Evolutionary conservation across 2,797 vertebrate species (phyloP).

Genomic region (Eospalax fontanierii): DNA sequence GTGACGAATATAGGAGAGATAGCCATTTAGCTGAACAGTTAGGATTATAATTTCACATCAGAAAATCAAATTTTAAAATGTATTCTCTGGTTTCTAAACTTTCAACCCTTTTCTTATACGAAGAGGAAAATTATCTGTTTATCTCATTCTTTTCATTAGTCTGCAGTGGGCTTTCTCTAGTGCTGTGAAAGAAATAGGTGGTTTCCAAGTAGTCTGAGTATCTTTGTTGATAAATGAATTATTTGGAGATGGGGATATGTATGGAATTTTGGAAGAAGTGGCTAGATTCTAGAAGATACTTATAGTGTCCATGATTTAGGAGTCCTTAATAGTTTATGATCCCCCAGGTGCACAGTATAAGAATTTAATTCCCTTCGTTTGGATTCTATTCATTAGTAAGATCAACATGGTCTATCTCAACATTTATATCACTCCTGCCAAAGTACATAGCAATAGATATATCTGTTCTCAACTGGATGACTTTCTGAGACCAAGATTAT

Average conservation of each 20-base stretch:
- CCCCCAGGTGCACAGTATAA: background rate
- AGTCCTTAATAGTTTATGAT: constrained; percentile 9
- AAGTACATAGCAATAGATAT: constrained; percentile 32
- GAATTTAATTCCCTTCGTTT: constrained; percentile 49
- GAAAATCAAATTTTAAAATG: background rate
- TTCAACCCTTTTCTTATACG: background rate
- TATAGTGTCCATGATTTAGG: constrained; percentile 47
- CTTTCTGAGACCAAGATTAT: background rate
- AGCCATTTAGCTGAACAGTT: background rate
- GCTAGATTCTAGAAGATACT: background rate
- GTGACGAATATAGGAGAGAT: background rate
- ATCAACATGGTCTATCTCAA: background rate
- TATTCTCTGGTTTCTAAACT: constrained; percentile 40
- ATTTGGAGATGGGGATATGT: background rate
- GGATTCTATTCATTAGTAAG: constrained; percentile 19
- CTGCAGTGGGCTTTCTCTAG: background rate
- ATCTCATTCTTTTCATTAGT: constrained; percentile 17
- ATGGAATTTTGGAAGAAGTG: background rate
- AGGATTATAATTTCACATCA: constrained; percentile 17
- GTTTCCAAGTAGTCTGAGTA: background rate
- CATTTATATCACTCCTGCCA: constrained; percentile 35
- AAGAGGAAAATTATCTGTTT: constrained; percentile 19
- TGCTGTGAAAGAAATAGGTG: background rate
- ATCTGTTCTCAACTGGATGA: background rate
- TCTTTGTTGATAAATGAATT: constrained; percentile 25